Conservation (phyloP, 2,113 vertebrate genomes). For the Acinonyx jubatus region DNA sequence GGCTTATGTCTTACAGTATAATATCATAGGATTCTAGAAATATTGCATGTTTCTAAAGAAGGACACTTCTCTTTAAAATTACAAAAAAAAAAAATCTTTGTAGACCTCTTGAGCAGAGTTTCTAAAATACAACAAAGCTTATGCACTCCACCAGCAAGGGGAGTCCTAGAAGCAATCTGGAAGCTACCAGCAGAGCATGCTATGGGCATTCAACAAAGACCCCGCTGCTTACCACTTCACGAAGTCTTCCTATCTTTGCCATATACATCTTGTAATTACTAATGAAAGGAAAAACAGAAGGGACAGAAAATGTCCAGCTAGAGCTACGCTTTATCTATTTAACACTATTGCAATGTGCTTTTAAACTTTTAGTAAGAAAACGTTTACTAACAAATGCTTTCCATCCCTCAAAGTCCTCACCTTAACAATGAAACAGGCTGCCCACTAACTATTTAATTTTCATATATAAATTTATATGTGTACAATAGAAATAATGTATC, state of each 20-base stretch:
- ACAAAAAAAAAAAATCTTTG: not conserved
- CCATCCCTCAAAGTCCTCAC: not conserved
- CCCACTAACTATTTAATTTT: not conserved
- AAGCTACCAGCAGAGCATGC: not conserved
- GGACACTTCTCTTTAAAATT: conserved; percentile 9
- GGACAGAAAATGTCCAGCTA: not conserved
- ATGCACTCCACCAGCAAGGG: not conserved
- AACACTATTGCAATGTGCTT: not conserved
- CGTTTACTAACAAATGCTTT: not conserved
- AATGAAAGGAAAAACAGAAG: conserved; percentile 34
- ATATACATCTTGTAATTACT: not conserved
- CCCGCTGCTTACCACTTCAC: not conserved
- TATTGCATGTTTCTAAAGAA: conserved; percentile 38
- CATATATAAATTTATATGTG: not conserved
- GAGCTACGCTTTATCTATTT: not conserved
- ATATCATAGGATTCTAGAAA: conserved; percentile 53
- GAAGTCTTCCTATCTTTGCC: not conserved
- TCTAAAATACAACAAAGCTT: not conserved
- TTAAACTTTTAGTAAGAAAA: not conserved
- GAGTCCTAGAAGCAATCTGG: conserved; percentile 34
- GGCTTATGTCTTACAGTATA: conserved; percentile 2
- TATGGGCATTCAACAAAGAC: conserved; percentile 1
- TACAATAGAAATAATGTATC: not conserved
- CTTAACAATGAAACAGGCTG: not conserved
- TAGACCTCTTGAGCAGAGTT: conserved; percentile 9